Percentiles rank a stretch among this genome's conserved stretches.
Evolutionary conservation across 2,888 invertebrate genomes (phyloP).

Genomic region (Brachylomia viminalis): DNA sequence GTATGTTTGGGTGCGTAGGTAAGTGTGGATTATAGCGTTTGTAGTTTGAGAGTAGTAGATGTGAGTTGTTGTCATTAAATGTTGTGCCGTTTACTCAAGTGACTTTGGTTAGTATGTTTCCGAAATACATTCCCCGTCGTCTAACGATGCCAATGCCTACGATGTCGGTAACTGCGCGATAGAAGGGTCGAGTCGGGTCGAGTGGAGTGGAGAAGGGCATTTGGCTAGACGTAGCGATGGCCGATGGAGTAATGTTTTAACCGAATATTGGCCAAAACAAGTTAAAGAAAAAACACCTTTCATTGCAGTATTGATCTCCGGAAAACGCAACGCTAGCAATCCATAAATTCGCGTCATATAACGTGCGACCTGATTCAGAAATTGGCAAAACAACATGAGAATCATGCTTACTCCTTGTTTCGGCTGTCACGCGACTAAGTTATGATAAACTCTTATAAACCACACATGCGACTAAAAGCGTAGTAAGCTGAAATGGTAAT

Average conservation of each 20-base stretch:
- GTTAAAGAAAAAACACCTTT: not conserved
- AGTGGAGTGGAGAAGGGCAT: too few relatives aligned
- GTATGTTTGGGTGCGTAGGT: not conserved
- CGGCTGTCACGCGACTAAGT: constrained; percentile 27
- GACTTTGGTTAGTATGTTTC: too few relatives aligned
- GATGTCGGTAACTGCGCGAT: not conserved
- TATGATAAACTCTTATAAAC: constrained; percentile 38
- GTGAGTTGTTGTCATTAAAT: not conserved
- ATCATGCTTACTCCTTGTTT: not conserved
- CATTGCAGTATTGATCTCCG: not conserved
- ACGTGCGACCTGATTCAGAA: not conserved
- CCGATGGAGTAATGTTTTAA: not conserved
- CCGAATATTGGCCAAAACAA: too few relatives aligned
- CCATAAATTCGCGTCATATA: not conserved
- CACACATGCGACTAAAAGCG: constrained; percentile 36
- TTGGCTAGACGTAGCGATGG: not conserved
- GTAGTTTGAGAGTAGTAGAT: not conserved
- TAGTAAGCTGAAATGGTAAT: constrained; percentile 51
- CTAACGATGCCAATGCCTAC: not conserved
- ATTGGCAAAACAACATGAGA: not conserved
- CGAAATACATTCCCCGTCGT: not conserved
- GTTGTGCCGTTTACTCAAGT: not conserved
- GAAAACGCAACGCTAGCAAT: not conserved
- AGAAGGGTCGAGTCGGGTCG: too few relatives aligned
- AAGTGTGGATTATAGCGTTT: constrained; percentile 11